These are phyloP conservation scores for Phyllopteryx taeniolatus DNA, from an alignment of 2,113 vertebrate genomes.

Conservation along the genomic window DNA sequence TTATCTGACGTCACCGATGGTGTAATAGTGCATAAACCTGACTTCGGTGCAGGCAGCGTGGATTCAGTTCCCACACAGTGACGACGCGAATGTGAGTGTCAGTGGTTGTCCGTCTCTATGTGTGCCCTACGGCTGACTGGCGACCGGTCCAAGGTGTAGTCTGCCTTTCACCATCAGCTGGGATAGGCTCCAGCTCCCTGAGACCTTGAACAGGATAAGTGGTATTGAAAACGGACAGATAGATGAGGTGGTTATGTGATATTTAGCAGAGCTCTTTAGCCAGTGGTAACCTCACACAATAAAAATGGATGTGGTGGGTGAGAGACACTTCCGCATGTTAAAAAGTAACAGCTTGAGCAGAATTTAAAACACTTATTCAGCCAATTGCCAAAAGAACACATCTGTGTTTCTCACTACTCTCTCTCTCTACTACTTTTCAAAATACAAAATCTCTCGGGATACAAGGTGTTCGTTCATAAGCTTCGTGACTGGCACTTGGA, in stretches of 20 bases:
- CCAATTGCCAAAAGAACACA: conserved; percentile 53
- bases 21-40: too few species aligned
- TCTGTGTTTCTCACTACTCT: conserved; percentile 47
- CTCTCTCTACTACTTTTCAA: conserved; percentile 57
- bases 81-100: too few species aligned
- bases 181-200: too few species aligned
- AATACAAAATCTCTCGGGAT: conserved; percentile 70
- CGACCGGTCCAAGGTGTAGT: too few species aligned
- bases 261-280: neutral
- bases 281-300: neutral
- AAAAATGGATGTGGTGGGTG: neutral
- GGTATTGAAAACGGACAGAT: too few species aligned
- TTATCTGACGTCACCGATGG: too few species aligned
- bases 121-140: too few species aligned
- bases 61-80: too few species aligned
- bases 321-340: conserved; percentile 20
- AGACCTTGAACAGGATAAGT: too few species aligned
- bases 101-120: too few species aligned
- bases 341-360: conserved; percentile 52
- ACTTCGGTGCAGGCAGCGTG: too few species aligned
- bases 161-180: too few species aligned
- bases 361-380: conserved; percentile 42
- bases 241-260: neutral
- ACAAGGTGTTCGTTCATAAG: conserved; percentile 50
- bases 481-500: conserved; percentile 59